Evolutionary conservation across 2,113 vertebrate species (phyloP), one percentile per base, ranked within the genome.

Genomic region (Ameiurus melas): DNA sequence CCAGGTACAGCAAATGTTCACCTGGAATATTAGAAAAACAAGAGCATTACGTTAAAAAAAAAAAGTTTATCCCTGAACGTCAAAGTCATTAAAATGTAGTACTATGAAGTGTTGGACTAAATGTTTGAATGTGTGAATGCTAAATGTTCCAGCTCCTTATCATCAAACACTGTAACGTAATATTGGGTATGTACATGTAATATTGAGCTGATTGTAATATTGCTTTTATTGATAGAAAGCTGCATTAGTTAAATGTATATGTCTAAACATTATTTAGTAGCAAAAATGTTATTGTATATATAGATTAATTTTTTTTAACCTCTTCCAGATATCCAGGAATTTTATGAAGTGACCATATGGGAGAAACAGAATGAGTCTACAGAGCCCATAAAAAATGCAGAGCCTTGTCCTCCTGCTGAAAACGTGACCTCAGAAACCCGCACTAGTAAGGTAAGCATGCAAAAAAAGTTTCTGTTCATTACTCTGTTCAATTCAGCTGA

Each of bases 271-370:
- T 51, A 51, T 51, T 51, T 51, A 51, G 8, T 51, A 10, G 8
- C 47, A 51, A 10, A 51, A 51, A 51, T 51, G 8, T 51, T 62
- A 60, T 47, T 47, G 43, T 60, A 60, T 60, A 51, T 22, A 2
- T 75, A 25, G 14, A 33, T 30, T 53, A 10, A 39, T 53, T 22
- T 60, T 60, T 71, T 33, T 20, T 17, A 33, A 51, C 7, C 83
- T 60, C 36, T 85, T 87, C n/a, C 90, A 97, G 97, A 97, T 94
- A 97, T 97, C 93, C 97, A 97, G 93, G 97, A 97, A 93, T 97
- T 96, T 94, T 97, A 97, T 95, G 97, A 97, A 96, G 96, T 96
- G 95, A 96, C 96, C 94, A 96, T 97, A 94, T 79, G 96, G 92
- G 95, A 97, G 92, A 96, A 95, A 93, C 96, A 96, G 91, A 64